Evolutionary conservation across 2,113 vertebrate species (phyloP).

Genomic region (Vimba vimba): DNA sequence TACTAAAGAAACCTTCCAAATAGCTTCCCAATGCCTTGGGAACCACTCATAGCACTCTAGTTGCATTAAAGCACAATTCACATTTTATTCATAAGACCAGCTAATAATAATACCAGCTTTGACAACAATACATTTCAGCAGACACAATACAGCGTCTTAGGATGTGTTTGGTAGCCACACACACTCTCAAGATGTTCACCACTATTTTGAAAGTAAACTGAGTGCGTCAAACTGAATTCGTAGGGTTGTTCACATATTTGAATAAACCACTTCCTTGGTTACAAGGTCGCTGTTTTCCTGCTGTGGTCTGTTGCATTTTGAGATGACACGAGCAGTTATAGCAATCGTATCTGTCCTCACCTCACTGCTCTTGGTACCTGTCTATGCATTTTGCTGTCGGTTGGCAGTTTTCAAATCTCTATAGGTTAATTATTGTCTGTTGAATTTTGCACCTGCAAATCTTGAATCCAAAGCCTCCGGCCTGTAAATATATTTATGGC

Average conservation of each 20-base stretch:
- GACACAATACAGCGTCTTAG: not conserved
- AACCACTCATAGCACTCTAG: too few species aligned
- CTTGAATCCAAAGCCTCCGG: not conserved
- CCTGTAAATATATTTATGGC: not conserved
- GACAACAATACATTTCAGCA: conserved; percentile 2
- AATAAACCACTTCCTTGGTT: conserved; percentile 73
- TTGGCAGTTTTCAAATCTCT: conserved; percentile 3
- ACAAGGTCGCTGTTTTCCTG: conserved; percentile 48
- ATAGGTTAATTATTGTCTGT: conserved; percentile 52
- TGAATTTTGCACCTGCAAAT: conserved; percentile 5
- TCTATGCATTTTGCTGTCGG: not conserved
- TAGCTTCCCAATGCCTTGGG: not conserved
- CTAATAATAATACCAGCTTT: not conserved
- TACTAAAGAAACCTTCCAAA: not conserved
- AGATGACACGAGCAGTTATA: conserved; percentile 1
- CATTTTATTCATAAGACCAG: not conserved
- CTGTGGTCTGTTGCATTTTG: conserved; percentile 26
- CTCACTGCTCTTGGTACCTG: not conserved
- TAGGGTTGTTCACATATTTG: conserved; percentile 28
- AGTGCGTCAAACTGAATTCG: not conserved
- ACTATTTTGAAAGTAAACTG: not conserved
- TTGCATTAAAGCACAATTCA: not conserved
- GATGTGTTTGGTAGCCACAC: not conserved
- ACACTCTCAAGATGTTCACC: not conserved
- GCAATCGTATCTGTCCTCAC: not conserved